Conservation (phyloP, 2,888 invertebrate genomes). For the Lypha dubia region DNA sequence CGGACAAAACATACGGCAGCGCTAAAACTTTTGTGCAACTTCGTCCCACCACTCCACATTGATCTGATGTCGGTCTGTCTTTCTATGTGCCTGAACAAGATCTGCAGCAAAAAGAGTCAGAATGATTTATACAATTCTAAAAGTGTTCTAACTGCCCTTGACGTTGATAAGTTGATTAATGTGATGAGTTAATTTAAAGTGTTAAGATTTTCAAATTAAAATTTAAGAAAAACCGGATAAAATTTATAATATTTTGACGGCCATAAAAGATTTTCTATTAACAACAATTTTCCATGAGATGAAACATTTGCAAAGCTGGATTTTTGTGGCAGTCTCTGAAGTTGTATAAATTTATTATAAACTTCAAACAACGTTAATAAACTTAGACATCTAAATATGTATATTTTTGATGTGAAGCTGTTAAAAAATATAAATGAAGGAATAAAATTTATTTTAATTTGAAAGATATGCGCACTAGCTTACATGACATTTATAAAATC, state of each 20-base stretch:
- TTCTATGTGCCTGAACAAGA: neutral
- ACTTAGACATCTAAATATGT: too few species aligned
- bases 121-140: conserved; percentile 59
- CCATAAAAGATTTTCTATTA: conserved; percentile 15
- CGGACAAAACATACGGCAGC: conserved; percentile 30
- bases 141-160: conserved; percentile 69
- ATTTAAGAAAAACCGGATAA: neutral
- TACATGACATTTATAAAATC: too few species aligned
- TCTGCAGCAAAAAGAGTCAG: conserved; percentile 10
- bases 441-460: too few species aligned
- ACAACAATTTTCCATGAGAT: neutral
- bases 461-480: too few species aligned
- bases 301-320: neutral
- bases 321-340: too few species aligned
- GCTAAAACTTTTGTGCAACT: conserved; percentile 4
- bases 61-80: too few species aligned
- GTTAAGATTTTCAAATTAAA: conserved; percentile 56
- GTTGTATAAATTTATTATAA: too few species aligned
- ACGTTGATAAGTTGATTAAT: conserved; percentile 71
- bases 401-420: too few species aligned
- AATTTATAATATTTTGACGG: conserved; percentile 23
- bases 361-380: too few species aligned
- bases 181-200: conserved; percentile 71
- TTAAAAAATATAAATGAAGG: too few species aligned
- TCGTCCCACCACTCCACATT: neutral